Conservation (phyloP, 2,888 invertebrate species). For the Ophraella communa region DNA sequence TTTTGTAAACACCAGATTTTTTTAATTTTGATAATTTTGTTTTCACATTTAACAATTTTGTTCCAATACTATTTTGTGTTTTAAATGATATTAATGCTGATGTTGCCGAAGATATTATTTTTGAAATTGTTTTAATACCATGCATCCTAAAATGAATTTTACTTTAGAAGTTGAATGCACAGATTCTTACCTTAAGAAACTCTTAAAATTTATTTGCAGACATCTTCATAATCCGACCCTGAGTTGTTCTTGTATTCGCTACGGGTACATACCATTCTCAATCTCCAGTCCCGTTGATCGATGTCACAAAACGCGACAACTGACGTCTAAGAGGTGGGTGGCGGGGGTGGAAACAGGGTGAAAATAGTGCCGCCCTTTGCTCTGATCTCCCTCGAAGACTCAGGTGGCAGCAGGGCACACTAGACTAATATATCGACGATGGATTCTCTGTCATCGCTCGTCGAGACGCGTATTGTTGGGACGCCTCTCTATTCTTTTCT, state of each 20-base stretch:
- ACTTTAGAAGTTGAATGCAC: too few relatives aligned
- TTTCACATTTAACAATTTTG: too few relatives aligned
- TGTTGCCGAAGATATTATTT: too few relatives aligned
- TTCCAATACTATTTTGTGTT: too few relatives aligned
- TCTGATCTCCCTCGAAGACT: conserved; percentile 6
- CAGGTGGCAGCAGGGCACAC: conserved; percentile 16
- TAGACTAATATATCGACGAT: conserved; percentile 16
- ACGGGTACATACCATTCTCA: conserved; percentile 44
- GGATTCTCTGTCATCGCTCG: conserved; percentile 19
- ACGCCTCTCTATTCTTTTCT: conserved; percentile 12
- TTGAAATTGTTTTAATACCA: too few relatives aligned
- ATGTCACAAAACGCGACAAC: conserved; percentile 46
- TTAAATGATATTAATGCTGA: too few relatives aligned
- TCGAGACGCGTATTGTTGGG: conserved; percentile 12
- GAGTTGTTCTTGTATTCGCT: background rate
- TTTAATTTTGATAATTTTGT: too few relatives aligned
- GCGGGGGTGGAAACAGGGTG: conserved; percentile 43
- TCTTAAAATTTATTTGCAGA: background rate
- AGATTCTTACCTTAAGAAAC: background rate
- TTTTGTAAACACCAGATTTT: too few relatives aligned
- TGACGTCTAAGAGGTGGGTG: conserved; percentile 38
- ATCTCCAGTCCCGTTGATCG: conserved; percentile 49
- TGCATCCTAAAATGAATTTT: background rate
- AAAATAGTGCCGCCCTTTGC: conserved; percentile 43
- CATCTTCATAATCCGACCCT: background rate